phyloP scores from a whole-genome alignment of 1,140 invertebrate genomes.

The Hetaerina americana region DNA sequence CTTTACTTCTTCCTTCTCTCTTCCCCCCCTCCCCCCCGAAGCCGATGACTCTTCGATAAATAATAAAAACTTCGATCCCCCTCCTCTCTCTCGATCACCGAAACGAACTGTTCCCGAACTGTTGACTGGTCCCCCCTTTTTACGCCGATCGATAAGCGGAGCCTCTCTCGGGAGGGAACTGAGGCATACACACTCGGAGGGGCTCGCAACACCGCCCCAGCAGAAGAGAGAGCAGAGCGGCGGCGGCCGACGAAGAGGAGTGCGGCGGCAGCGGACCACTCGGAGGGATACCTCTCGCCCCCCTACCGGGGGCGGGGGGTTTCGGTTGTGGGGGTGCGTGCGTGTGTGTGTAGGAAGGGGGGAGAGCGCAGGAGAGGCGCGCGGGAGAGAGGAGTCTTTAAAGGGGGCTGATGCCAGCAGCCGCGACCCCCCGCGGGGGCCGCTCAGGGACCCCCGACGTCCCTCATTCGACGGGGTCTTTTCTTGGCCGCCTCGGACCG shows the following conservation, averaged over 20 bases:
- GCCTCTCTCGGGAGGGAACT: too few relatives aligned
- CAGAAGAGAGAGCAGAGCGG: too few relatives aligned
- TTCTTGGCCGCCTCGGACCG: too few relatives aligned
- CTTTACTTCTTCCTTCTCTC: too few relatives aligned
- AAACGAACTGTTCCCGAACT: too few relatives aligned
- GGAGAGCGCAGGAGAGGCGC: not conserved
- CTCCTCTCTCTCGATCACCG: not conserved
- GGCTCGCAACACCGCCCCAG: too few relatives aligned
- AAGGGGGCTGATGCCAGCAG: not conserved
- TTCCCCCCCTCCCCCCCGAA: too few relatives aligned
- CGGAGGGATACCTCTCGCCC: too few relatives aligned
- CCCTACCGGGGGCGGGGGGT: not conserved
- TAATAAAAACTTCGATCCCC: too few relatives aligned
- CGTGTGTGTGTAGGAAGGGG: not conserved
- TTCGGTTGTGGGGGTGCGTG: not conserved
- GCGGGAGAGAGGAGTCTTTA: not conserved
- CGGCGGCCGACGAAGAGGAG: too few relatives aligned
- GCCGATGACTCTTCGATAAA: too few relatives aligned
- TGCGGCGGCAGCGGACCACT: not conserved
- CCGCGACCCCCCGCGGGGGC: not conserved
- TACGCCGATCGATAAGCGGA: not conserved
- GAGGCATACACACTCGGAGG: too few relatives aligned
- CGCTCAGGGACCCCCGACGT: not conserved
- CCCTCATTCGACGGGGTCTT: not conserved
- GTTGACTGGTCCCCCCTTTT: not conserved